A percentile compares a stretch with the other conserved stretches of the same genome.
phyloP scores from a whole-genome alignment of 2,888 invertebrate genomes.

The Lypha dubia region DNA sequence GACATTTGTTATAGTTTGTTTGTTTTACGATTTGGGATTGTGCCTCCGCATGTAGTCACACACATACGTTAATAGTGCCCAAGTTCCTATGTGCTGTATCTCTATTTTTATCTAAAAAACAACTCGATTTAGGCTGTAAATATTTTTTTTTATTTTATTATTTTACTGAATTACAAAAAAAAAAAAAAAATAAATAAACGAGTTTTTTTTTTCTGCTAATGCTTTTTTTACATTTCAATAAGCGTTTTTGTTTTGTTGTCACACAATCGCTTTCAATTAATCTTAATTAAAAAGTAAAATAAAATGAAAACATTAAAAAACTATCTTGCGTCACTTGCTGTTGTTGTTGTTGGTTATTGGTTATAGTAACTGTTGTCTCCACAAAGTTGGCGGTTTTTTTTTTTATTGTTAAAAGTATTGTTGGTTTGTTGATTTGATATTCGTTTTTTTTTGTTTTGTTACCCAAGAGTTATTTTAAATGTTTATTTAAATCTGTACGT shows the following conservation, averaged over 20 bases:
- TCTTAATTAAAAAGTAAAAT: conserved; percentile 69
- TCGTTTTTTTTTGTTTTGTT: conserved; percentile 48
- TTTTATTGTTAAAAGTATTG: conserved; percentile 48
- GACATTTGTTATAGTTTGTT: conserved; percentile 72
- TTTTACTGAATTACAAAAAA: conserved; percentile 13
- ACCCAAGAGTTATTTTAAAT: conserved; percentile 10
- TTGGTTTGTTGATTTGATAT: conserved; percentile 55
- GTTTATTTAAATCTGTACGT: not conserved
- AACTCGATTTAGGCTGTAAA: conserved; percentile 33
- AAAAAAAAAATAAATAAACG: too few species aligned
- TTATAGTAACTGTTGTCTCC: conserved; percentile 34
- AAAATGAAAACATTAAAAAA: conserved; percentile 38
- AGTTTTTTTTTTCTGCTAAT: conserved; percentile 34
- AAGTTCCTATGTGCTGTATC: not conserved
- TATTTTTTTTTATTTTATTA: conserved; percentile 7
- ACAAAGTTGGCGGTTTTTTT: not conserved
- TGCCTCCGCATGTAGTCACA: not conserved
- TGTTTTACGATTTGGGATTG: conserved; percentile 10
- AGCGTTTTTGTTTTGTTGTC: conserved; percentile 53
- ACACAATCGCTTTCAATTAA: conserved; percentile 73
- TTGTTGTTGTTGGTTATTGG: too few species aligned
- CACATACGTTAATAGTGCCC: conserved; percentile 8
- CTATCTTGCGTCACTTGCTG: conserved; percentile 13
- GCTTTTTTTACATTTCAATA: not conserved
- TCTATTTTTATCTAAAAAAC: conserved; percentile 24